A percentile compares a stretch with the other conserved stretches of the same genome.
phyloP scores from a whole-genome alignment of 2,113 vertebrate genomes.

The Ceuthmochares aereus region DNA sequence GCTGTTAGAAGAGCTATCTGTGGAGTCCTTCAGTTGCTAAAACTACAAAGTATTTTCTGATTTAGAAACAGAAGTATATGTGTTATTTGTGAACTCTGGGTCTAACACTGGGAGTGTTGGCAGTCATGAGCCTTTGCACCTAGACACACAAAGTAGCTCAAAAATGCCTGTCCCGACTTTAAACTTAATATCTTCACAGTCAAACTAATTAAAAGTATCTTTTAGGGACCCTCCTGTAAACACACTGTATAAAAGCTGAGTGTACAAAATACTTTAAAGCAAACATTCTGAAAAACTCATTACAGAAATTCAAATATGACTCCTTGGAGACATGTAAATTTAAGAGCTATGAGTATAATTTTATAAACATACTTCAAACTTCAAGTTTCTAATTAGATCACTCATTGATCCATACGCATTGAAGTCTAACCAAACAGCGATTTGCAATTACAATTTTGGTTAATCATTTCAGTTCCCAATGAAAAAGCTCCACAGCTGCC shows the following conservation, averaged over 20 bases:
- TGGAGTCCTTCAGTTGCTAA: not conserved
- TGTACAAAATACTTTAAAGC: slow-evolving; percentile 10
- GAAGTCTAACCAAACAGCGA: slow-evolving; percentile 22
- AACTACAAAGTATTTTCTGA: not conserved
- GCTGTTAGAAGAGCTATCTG: not conserved
- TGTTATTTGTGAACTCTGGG: not conserved
- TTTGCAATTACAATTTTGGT: slow-evolving; percentile 19
- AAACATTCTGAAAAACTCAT: slow-evolving; percentile 25
- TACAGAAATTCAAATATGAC: slow-evolving; percentile 27
- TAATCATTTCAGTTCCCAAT: not conserved
- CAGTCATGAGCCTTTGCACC: not conserved
- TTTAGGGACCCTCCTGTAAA: not conserved
- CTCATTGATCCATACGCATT: slow-evolving; percentile 24
- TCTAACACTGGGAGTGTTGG: not conserved
- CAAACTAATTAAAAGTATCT: not conserved
- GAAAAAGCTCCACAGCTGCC: not conserved
- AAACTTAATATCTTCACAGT: not conserved
- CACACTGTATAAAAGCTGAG: not conserved
- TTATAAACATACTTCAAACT: slow-evolving; percentile 24
- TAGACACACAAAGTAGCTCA: not conserved
- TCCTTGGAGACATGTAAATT: slow-evolving; percentile 46
- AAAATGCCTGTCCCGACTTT: not conserved
- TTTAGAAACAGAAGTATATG: not conserved
- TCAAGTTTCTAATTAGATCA: slow-evolving; percentile 13
- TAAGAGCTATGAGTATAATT: not conserved